phyloP scores from a whole-genome alignment of 2,888 invertebrate species.

The Tanytarsus gracilentus region DNA sequence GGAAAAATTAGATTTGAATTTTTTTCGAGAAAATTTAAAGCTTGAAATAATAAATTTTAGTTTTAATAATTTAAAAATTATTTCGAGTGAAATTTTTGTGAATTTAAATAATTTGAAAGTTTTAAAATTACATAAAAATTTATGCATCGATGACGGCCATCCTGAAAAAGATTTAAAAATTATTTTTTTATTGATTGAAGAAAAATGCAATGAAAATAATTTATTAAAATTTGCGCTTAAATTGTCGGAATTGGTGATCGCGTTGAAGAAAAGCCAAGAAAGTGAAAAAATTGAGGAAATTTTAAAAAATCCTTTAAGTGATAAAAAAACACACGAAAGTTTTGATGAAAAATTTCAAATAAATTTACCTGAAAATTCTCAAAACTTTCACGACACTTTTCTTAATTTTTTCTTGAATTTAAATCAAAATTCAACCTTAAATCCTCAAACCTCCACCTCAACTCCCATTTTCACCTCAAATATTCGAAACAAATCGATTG shows the following conservation, averaged over 20 bases:
- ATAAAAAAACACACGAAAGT: no score
- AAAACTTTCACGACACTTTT: no score
- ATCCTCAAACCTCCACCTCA: no score
- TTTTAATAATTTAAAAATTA: not conserved
- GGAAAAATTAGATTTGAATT: not conserved
- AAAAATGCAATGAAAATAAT: constrained; percentile 9
- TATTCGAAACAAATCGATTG: no score
- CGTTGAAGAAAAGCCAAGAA: no score
- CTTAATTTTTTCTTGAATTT: no score
- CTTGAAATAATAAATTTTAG: constrained; percentile 1
- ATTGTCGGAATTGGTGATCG: not conserved
- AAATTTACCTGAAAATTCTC: no score
- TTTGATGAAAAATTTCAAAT: no score
- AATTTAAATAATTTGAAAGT: not conserved
- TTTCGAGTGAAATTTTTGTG: not conserved
- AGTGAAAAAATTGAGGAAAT: not conserved
- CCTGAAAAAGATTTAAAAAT: not conserved
- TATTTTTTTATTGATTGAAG: not conserved
- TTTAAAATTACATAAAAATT: not conserved
- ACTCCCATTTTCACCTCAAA: no score
- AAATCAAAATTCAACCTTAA: no score
- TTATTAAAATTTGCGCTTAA: not conserved
- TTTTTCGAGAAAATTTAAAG: not conserved
- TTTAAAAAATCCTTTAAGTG: no score
- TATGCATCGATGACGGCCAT: not conserved